Percentiles rank a stretch among this genome's conserved stretches.
Evolutionary conservation across 2,888 invertebrate genomes (phyloP).

Genomic region (Halocaridina rubra): DNA sequence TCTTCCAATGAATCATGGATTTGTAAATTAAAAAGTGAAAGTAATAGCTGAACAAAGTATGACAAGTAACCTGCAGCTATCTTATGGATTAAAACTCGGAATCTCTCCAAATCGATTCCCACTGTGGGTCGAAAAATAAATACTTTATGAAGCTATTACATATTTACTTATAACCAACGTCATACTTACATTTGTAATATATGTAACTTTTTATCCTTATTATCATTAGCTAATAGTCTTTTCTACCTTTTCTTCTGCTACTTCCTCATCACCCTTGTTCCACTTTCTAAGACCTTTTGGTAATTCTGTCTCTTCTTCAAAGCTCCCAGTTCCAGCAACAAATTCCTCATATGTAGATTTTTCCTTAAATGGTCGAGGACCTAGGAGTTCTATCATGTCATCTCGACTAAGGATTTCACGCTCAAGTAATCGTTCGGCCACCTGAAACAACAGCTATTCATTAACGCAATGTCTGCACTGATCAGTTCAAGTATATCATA

Average conservation of each 20-base stretch:
- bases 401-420: conserved; percentile 95
- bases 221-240: neutral
- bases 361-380: conserved; percentile 94
- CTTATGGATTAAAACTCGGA: no score
- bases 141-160: no score
- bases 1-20: no score
- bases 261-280: conserved; percentile 74
- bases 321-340: conserved; percentile 96
- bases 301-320: conserved; percentile 94
- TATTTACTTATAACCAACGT: no score
- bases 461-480: no score
- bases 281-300: conserved; percentile 96
- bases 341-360: conserved; percentile 99
- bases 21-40: no score
- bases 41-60: no score
- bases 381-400: conserved; percentile 97
- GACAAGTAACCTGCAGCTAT: no score
- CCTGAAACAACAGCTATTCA: conserved; percentile 68
- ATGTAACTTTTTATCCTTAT: neutral
- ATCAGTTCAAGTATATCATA: no score
- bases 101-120: no score
- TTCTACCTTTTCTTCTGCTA: neutral
- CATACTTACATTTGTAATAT: no score
- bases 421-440: conserved; percentile 81
- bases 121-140: no score